Conservation (phyloP, 2,888 invertebrate species). For the Euspilapteryx auroguttella region DNA sequence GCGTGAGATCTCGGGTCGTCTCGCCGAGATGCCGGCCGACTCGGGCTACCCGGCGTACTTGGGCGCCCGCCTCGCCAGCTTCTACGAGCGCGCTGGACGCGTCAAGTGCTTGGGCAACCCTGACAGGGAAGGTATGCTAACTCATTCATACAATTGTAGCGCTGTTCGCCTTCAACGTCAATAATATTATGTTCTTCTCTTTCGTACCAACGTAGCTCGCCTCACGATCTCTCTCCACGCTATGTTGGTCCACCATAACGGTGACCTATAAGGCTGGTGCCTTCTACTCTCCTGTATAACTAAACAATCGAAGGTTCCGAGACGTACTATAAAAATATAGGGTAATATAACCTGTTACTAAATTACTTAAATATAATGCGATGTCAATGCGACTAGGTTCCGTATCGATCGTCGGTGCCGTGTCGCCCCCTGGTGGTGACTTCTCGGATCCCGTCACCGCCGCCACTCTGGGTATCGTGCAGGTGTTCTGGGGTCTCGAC, state of each 20-base stretch:
- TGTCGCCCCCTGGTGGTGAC: slow-evolving; percentile 99
- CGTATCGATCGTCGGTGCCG: slow-evolving; percentile 99
- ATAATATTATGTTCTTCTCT: not conserved
- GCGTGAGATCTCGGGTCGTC: slow-evolving; percentile 98
- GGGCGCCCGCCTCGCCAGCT: slow-evolving; percentile 96
- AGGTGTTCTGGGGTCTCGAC: slow-evolving; percentile 99
- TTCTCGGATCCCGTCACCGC: slow-evolving; percentile 99
- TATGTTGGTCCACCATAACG: too few relatives aligned
- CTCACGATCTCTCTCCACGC: too few relatives aligned
- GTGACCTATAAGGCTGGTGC: too few relatives aligned
- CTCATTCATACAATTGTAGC: not conserved
- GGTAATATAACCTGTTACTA: too few relatives aligned
- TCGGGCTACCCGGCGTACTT: slow-evolving; percentile 98
- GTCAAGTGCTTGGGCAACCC: slow-evolving; percentile 98
- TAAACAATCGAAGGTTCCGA: too few relatives aligned
- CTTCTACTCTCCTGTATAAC: too few relatives aligned
- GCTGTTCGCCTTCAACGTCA: not conserved
- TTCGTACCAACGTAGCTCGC: too few relatives aligned
- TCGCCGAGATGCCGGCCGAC: slow-evolving; percentile 99
- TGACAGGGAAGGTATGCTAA: slow-evolving; percentile 77
- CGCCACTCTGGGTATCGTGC: slow-evolving; percentile 97
- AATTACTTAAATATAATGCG: too few relatives aligned
- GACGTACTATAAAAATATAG: too few relatives aligned
- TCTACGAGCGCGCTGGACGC: slow-evolving; percentile 99
- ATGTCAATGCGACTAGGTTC: slow-evolving; percentile 58